Conservation (phyloP, 2,888 invertebrate species). For the Calameuta filiformis region DNA sequence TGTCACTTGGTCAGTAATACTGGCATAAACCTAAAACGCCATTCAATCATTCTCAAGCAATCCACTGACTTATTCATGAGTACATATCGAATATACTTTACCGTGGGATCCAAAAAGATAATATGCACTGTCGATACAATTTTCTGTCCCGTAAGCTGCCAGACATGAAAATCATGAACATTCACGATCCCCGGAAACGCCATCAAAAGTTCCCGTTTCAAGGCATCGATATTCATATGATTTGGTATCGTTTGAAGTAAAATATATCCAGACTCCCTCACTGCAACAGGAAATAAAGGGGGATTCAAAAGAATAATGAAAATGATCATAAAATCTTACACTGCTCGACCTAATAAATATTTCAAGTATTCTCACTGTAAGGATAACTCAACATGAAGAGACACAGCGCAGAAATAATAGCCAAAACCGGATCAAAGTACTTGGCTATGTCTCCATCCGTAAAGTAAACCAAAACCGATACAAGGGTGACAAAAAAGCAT, state of each 20-base stretch:
- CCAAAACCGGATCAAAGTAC: slow-evolving; percentile 79
- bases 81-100: slow-evolving; percentile 43
- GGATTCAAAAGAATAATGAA: background rate
- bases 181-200: slow-evolving; percentile 79
- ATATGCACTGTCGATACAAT: slow-evolving; percentile 89
- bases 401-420: slow-evolving; percentile 78
- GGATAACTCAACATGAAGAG: slow-evolving; percentile 83
- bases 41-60: background rate
- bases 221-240: slow-evolving; percentile 81
- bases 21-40: slow-evolving; percentile 67
- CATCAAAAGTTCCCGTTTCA: slow-evolving; percentile 73
- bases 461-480: slow-evolving; percentile 72
- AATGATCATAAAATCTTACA: background rate
- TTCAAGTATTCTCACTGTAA: slow-evolving; percentile 73
- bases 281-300: slow-evolving; percentile 67
- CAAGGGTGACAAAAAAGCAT: slow-evolving; percentile 80
- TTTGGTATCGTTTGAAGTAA: slow-evolving; percentile 93
- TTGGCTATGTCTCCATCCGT: slow-evolving; percentile 74
- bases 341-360: background rate
- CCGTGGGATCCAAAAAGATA: slow-evolving; percentile 75
- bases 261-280: slow-evolving; percentile 89
- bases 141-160: slow-evolving; percentile 84
- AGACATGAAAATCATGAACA: slow-evolving; percentile 90
- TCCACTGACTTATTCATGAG: background rate
- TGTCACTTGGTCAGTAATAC: slow-evolving; percentile 73